phyloP scores from a whole-genome alignment of 2,797 vertebrate genomes.

The Acanthiza pusilla region DNA sequence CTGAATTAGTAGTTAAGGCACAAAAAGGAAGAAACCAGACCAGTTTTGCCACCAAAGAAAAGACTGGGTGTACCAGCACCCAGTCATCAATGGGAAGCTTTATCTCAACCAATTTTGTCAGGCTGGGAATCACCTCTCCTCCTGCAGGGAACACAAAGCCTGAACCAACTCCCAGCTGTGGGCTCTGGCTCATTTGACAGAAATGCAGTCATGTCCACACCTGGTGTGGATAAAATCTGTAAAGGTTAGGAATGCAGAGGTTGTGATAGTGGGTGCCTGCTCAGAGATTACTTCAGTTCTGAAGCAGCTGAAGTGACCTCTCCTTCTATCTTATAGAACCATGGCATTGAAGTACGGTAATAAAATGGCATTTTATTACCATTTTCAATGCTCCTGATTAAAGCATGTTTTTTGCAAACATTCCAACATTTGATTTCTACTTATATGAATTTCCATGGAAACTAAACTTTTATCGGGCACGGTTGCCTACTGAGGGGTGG shows the following conservation, averaged over 20 bases:
- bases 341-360: neutral
- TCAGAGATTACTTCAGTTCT: neutral
- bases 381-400: neutral
- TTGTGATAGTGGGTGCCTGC: neutral
- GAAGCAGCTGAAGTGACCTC: neutral
- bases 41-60: constrained; percentile 2
- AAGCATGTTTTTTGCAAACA: constrained; percentile 3
- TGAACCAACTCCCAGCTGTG: neutral
- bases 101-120: neutral
- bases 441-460: constrained; percentile 53
- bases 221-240: neutral
- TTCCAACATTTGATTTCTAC: constrained; percentile 34
- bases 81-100: neutral
- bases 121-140: neutral
- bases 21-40: constrained; percentile 16
- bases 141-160: neutral
- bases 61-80: neutral
- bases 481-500: neutral
- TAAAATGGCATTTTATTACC: neutral
- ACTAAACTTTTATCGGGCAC: neutral
- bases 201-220: neutral
- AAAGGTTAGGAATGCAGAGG: neutral
- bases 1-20: neutral
- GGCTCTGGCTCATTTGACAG: neutral
- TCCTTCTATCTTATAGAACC: neutral